phyloP scores from a whole-genome alignment of 2,797 vertebrate genomes.

The Leucoraja ocellata region DNA sequence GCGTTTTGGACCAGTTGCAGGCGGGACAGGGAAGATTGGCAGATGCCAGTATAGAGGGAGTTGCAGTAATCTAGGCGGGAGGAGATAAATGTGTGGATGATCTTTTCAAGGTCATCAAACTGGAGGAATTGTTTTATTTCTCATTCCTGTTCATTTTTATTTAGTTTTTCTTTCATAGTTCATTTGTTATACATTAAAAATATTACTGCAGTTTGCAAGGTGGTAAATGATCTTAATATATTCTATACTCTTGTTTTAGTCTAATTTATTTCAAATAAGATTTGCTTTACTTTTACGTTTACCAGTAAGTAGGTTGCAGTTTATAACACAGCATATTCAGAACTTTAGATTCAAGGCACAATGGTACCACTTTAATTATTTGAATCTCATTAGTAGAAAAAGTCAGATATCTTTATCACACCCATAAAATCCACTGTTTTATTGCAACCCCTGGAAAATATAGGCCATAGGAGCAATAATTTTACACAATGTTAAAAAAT shows the following conservation, averaged over 20 bases:
- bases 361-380: conserved; percentile 6
- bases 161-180: not conserved
- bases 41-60: no score
- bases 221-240: not conserved
- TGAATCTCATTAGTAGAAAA: not conserved
- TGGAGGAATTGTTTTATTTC: no score
- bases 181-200: not conserved
- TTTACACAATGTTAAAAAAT: conserved; percentile 21
- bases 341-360: not conserved
- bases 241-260: not conserved
- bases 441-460: not conserved
- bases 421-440: not conserved
- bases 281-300: not conserved
- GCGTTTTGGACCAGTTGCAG: no score
- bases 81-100: no score
- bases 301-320: not conserved
- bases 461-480: not conserved
- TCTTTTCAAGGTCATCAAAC: no score
- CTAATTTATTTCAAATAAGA: not conserved
- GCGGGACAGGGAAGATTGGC: no score
- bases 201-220: not conserved
- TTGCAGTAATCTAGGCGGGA: no score
- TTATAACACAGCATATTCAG: not conserved
- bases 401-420: not conserved
- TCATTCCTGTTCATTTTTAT: not conserved